These are phyloP conservation scores for Xiphophorus maculatus DNA, from an alignment of 2,113 vertebrate genomes.

Conservation along the genomic window DNA sequence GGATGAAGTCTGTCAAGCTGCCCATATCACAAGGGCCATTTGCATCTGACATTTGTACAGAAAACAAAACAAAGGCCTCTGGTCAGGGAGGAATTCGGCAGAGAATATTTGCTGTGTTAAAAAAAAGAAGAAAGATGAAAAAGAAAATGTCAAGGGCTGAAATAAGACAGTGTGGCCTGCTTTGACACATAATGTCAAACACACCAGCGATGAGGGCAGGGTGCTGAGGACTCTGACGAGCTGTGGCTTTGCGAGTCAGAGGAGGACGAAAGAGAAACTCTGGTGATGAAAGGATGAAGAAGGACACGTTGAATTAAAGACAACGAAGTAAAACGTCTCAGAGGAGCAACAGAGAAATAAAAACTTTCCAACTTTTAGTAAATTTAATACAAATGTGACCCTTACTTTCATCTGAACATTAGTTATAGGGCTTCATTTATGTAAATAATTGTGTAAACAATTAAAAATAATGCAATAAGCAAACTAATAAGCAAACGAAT, in stretches of 20 bases:
- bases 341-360: not conserved
- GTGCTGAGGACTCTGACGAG: slow-evolving; percentile 18
- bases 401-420: not conserved
- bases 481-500: no score
- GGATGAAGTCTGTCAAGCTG: slow-evolving; percentile 22
- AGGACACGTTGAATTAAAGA: slow-evolving; percentile 13
- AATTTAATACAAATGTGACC: no score
- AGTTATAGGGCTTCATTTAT: not conserved
- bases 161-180: slow-evolving; percentile 55
- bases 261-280: not conserved
- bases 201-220: slow-evolving; percentile 25
- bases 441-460: not conserved
- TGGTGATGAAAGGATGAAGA: slow-evolving; percentile 38
- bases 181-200: slow-evolving; percentile 64
- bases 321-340: not conserved
- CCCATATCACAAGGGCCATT: slow-evolving; percentile 31
- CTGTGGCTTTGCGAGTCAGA: slow-evolving; percentile 23
- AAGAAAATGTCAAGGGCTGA: slow-evolving; percentile 34
- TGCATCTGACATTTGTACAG: slow-evolving; percentile 53
- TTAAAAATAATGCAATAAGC: not conserved
- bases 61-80: slow-evolving; percentile 25
- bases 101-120: slow-evolving; percentile 18
- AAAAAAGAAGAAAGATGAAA: slow-evolving; percentile 1
- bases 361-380: not conserved
- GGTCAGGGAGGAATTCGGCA: slow-evolving; percentile 56